Evolutionary conservation across 2,113 vertebrate genomes (phyloP).

Genomic region (Mesembrinibis cayennensis): DNA sequence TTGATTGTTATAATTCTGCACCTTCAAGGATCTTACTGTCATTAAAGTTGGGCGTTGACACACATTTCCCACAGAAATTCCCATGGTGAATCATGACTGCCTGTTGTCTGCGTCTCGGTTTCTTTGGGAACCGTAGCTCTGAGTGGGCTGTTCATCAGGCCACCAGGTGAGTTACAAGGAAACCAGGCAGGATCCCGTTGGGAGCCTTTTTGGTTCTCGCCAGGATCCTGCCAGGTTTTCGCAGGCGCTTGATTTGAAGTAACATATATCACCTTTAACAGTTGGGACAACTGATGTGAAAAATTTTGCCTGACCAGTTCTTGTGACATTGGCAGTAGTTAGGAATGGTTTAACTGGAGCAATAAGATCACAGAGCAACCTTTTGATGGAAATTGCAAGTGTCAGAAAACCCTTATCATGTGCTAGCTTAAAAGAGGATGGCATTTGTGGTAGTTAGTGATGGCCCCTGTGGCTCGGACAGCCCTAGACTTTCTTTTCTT

Average conservation of each 20-base stretch:
- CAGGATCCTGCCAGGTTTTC: neutral
- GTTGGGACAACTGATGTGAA: neutral
- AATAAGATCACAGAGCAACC: neutral
- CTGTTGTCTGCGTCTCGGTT: neutral
- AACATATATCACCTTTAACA: neutral
- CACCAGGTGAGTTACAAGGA: neutral
- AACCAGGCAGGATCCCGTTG: neutral
- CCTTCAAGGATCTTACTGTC: neutral
- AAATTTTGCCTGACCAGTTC: neutral
- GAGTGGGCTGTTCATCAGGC: neutral
- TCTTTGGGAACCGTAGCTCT: neutral
- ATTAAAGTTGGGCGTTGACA: neutral
- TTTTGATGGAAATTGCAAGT: neutral
- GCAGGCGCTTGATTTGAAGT: neutral
- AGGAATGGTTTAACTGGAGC: neutral
- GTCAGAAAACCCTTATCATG: neutral
- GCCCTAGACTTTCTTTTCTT: neutral
- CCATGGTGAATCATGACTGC: neutral
- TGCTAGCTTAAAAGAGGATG: neutral
- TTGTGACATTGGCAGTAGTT: neutral
- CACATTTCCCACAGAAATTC: neutral
- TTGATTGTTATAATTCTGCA: neutral
- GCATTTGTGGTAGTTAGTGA: neutral
- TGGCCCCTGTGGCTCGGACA: neutral
- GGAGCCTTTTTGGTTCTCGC: accelerated